phyloP scores from a whole-genome alignment of 2,797 vertebrate species.

The Poeciliopsis presidionis region DNA sequence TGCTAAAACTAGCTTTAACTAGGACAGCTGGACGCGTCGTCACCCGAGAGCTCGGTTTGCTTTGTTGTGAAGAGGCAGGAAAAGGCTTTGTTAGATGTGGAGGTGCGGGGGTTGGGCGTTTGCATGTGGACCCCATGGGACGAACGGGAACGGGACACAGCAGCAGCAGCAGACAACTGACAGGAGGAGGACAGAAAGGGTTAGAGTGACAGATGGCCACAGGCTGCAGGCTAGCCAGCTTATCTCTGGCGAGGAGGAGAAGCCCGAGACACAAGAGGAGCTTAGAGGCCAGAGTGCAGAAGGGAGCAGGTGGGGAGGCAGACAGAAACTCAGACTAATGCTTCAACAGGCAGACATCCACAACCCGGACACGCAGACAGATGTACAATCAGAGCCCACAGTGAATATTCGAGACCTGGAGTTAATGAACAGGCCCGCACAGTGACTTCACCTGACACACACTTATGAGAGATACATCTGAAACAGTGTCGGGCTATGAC shows the following conservation, averaged over 20 bases:
- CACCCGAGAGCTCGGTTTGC: conserved; percentile 7
- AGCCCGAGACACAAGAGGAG: conserved; percentile 49
- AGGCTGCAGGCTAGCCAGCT: conserved; percentile 70
- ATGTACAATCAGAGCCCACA: conserved; percentile 35
- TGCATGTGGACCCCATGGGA: conserved; percentile 48
- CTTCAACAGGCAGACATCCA: conserved; percentile 50
- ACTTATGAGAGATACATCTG: conserved; percentile 50
- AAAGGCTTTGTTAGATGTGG: conserved; percentile 34
- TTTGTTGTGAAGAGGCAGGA: conserved; percentile 14
- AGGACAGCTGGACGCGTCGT: neutral
- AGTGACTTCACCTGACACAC: conserved; percentile 39
- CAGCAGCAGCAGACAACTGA: conserved; percentile 52
- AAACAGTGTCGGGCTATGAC: conserved; percentile 64
- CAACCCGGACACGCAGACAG: conserved; percentile 38
- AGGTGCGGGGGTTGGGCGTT: conserved; percentile 9
- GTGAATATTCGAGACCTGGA: conserved; percentile 17
- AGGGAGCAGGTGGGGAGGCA: conserved; percentile 58
- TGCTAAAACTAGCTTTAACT: conserved; percentile 8
- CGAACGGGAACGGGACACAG: conserved; percentile 46
- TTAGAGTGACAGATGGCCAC: conserved; percentile 71
- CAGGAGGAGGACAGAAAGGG: conserved; percentile 49
- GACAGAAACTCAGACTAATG: conserved; percentile 65
- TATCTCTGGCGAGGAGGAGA: conserved; percentile 66
- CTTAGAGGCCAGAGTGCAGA: conserved; percentile 60
- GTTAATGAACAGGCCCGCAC: conserved; percentile 22